Conservation (phyloP, 2,797 vertebrate genomes). For the Anabacerthia variegaticeps region DNA sequence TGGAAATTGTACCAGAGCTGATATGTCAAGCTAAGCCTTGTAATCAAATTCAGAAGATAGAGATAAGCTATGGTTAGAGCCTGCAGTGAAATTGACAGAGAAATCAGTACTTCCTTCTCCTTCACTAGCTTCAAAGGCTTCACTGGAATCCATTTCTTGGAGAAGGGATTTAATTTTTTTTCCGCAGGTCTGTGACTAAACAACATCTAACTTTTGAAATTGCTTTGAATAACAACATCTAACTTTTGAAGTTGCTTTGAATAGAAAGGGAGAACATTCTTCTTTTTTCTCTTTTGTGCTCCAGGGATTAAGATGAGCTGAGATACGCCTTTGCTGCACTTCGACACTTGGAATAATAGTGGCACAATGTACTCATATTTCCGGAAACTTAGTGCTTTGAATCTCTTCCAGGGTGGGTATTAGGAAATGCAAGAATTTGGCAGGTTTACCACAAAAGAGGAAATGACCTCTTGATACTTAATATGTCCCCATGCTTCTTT, state of each 20-base stretch:
- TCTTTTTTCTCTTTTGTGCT: neutral
- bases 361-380: neutral
- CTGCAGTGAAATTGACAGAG: neutral
- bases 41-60: neutral
- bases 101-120: neutral
- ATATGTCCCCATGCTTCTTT: neutral
- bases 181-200: neutral
- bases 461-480: neutral
- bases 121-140: neutral
- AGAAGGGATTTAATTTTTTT: neutral
- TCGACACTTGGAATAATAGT: neutral
- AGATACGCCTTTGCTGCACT: neutral
- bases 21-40: neutral
- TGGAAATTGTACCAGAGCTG: neutral
- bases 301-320: neutral
- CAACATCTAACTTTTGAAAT: neutral
- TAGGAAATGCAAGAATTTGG: neutral
- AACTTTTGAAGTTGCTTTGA: neutral
- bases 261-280: neutral
- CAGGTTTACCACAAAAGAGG: neutral
- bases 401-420: neutral
- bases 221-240: neutral
- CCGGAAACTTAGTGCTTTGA: neutral
- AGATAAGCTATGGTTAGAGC: neutral
- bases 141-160: neutral